phyloP scores from a whole-genome alignment of 2,888 invertebrate genomes.

The Dasypogon diadema region DNA sequence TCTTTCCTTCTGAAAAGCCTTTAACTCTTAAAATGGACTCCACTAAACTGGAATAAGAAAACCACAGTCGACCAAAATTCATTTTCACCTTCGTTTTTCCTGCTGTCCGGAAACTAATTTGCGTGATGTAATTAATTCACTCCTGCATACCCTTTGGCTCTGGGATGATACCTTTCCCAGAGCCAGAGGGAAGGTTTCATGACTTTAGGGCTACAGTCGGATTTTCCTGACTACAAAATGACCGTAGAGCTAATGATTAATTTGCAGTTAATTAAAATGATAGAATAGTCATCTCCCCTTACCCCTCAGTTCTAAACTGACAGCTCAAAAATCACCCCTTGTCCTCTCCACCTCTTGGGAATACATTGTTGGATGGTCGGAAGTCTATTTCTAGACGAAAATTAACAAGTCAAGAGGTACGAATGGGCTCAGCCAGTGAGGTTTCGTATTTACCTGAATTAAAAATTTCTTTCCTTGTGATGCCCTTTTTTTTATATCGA shows the following conservation, averaged over 20 bases:
- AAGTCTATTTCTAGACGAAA: background rate
- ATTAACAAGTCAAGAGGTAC: conserved; percentile 24
- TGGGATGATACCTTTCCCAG: background rate
- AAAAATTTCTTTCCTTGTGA: background rate
- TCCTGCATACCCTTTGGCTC: conserved; percentile 14
- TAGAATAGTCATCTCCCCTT: conserved; percentile 19
- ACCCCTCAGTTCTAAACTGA: background rate
- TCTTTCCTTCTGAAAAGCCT: background rate
- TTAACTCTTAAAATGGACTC: background rate
- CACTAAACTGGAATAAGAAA: background rate
- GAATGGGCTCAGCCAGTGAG: background rate
- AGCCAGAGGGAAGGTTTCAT: background rate
- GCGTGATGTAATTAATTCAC: conserved; percentile 27
- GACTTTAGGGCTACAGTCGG: background rate
- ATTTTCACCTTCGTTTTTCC: conserved; percentile 6
- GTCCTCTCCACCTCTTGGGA: no score
- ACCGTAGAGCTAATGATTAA: conserved; percentile 17
- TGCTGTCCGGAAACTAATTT: conserved; percentile 4
- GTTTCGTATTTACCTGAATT: background rate
- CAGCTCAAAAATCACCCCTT: background rate
- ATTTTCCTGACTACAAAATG: background rate
- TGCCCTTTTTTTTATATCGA: background rate
- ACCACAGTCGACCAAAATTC: conserved; percentile 20
- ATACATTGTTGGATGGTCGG: conserved; percentile 9
- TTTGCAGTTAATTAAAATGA: conserved; percentile 39